phyloP scores from a whole-genome alignment of 2,113 vertebrate genomes.

The Saguinus midas region DNA sequence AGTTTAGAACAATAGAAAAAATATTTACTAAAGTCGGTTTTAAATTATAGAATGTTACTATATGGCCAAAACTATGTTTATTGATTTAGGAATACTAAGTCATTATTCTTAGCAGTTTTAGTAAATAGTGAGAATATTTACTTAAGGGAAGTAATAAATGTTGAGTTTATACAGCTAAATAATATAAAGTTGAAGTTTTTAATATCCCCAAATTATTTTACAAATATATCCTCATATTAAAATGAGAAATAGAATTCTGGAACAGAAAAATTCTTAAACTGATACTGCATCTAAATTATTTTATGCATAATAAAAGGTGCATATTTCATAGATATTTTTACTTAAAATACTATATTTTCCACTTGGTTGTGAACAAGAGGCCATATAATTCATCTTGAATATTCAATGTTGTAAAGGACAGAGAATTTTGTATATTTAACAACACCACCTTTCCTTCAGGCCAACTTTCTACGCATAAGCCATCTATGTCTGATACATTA shows the following conservation, averaged over 20 bases:
- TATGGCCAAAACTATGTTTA: background rate
- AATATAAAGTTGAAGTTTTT: background rate
- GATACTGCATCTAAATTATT: background rate
- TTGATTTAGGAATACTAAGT: background rate
- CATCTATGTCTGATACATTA: background rate
- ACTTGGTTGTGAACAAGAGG: background rate
- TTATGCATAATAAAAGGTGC: background rate
- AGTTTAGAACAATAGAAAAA: background rate
- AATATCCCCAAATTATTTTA: background rate
- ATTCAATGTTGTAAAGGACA: background rate
- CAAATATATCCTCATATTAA: background rate
- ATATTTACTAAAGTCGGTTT: background rate
- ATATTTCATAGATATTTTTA: background rate
- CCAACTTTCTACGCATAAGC: background rate
- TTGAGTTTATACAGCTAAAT: background rate
- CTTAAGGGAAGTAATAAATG: background rate
- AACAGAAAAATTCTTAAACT: background rate
- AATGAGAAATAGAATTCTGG: background rate
- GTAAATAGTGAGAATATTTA: background rate
- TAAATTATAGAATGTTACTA: background rate
- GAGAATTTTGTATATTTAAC: background rate
- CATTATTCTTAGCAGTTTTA: background rate
- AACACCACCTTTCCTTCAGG: background rate
- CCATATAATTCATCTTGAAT: background rate
- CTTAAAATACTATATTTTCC: background rate